Evolutionary conservation across 2,888 invertebrate species (phyloP), one percentile per base, ranked within the genome.

Genomic region (Tinea trinotella): DNA sequence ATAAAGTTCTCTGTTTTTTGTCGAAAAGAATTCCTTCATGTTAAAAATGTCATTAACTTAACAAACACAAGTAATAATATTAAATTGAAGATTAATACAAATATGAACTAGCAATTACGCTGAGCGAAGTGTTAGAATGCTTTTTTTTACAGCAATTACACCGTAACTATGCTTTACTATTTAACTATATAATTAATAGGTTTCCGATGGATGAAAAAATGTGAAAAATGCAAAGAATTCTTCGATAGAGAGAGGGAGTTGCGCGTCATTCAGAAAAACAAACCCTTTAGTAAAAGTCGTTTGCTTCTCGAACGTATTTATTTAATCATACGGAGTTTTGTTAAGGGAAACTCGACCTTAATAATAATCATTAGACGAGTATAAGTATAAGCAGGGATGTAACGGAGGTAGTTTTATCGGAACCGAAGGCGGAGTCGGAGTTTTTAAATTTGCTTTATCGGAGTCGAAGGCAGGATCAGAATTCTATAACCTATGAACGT

Each of bases 171-270:
- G 58, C 56, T 40, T n/a, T 40, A 15, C 2, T 40, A 56, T 59
- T 61, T 58, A 59, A 56, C 58, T 56, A 52, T 48, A 30, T 50
- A 57, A 57, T 57, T 61, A 60, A 62, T 62, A 58, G 59, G 57
- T 59, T 60, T 55, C 54, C 57, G 50, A 59, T 40, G n/a, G 40
- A 40, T 13, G 12, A 15, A 12, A 40, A 30, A 30, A 30, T 22
- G 7, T 4, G 30, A 30, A 30, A 30, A 30, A 30, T 30, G 30
- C 7, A 30, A n/a, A 30, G 7, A 30, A 30, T 30, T 30, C 30
- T n/a, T 7, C 30, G 30, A 30, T 30, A n/a, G 7, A 10, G 7
- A n/a, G 7, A 4, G n/a, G 30, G 7, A 30, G 30, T 30, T n/a
- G 7, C 30, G 7, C 30, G 30, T 30, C 30, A 30, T 30, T 30